Base-by-base conservation (phyloP, 2,888 invertebrate genomes). In the Erebia palarica region DNA sequence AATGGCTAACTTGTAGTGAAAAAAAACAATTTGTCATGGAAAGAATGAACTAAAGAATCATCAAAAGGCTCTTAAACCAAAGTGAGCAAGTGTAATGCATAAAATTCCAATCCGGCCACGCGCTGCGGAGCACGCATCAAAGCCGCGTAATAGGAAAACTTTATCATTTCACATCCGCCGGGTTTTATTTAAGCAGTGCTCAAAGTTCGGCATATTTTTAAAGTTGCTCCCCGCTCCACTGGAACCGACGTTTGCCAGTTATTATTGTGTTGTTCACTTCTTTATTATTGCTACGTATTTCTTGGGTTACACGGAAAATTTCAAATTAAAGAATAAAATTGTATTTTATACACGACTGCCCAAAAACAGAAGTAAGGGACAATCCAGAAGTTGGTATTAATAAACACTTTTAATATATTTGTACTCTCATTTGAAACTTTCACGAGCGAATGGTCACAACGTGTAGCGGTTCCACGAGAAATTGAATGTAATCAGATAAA, bases 121-220 rank as follows among this genome's bases (percentile, higher is more conserved):
- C 13, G 0, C 14, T 65, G 57, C 69, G 57, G 53, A 65, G 70
- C 69, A 69, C 76, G 76, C 73, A 69, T 77, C 69, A 67, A 55
- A 63, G 53, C 66, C 60, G 51, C 66, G 68, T 73, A 74, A 75
- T 74, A 72, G 69, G 72, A 60, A 77, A 76, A 77, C 73, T 77
- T 76, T 57, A 49, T 64, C 67, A 76, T 72, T 76, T 71, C 72
- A 74, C 60, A 70, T 69, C 64, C 68, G 49, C 51, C 68, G 64
- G 51, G 73, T 75, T 75, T 76, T 75, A 75, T 75, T 75, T 75
- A 71, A 73, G 61, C 47, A 51, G 71, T 18, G 59, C 49, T 42
- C 53, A 16, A 53, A 55, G 42, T 65, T 53, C 16, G 36, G 61
- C 57, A 66, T 59, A 63, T 66, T 57, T 66, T 63, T 53, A 36